phyloP scores from a whole-genome alignment of 2,113 vertebrate genomes.

The Anguilla rostrata region DNA sequence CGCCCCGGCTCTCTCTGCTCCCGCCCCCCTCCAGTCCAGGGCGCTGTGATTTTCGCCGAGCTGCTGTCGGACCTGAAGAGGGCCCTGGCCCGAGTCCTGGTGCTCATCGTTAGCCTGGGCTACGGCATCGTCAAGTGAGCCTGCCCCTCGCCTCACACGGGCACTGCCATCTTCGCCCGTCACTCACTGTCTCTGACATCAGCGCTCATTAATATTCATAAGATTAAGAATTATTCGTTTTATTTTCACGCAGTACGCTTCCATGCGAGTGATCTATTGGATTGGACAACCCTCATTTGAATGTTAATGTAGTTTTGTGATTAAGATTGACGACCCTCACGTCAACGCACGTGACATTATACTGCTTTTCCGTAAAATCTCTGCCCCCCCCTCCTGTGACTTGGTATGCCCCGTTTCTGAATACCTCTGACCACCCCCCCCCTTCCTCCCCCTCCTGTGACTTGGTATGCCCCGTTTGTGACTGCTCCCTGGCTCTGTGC shows the following conservation, averaged over 20 bases:
- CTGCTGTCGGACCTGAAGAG: constrained; percentile 91
- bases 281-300: neutral
- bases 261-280: too few relatives aligned
- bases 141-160: neutral
- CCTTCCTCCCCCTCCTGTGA: neutral
- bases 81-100: constrained; percentile 86
- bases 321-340: too few relatives aligned
- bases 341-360: neutral
- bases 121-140: constrained; percentile 95
- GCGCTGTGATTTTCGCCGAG: constrained; percentile 88
- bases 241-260: too few relatives aligned
- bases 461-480: neutral
- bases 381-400: neutral
- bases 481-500: neutral
- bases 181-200: neutral
- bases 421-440: neutral
- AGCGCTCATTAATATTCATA: neutral
- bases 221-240: too few relatives aligned
- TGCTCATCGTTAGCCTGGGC: constrained; percentile 92
- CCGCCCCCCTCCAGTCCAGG: constrained; percentile 70
- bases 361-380: neutral
- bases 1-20: neutral
- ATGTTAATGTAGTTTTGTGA: neutral
- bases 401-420: neutral
- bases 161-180: neutral